Base-by-base conservation (phyloP, 37 sponge, comb jelly and placozoan species). In the Oscarella lobularis region DNA sequence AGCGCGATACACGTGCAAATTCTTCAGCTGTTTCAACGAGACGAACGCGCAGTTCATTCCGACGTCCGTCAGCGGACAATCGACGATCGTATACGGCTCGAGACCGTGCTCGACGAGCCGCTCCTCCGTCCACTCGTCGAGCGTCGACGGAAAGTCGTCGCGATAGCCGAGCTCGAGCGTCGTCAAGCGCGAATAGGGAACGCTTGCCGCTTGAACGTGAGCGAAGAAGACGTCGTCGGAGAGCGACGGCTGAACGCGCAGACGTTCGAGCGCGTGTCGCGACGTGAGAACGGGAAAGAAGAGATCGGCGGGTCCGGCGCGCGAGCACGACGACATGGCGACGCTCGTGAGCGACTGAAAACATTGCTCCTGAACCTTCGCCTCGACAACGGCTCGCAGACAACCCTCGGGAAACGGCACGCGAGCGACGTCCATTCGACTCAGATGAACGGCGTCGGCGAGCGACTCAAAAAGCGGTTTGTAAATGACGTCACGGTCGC, bases 31-130 rank as follows among this genome's bases (percentile, higher is more conserved):
- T 48, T 9, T 48, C 9, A 48, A 48, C 14, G 20, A 9, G 9
- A 27, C 14, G 20, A 48, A 48, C 9, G 20, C 60, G 20, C 60
- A 20, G 9, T 48, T 9, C 60, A 48, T 48, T 48, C 60, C 60
- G 14, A 20, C 20, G 20, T 48, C 60, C 20, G 60, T 48, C 20
- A 48, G 9, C 20, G 60, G 60, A 48, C 60, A 48, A 20, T 48
- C 60, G 20, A 20, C 20, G 60, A 27, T 20, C 9, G 9, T 9
- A 20, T 20, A 48, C 14, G 60, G 60, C 60, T 27, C 60, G 14
- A 48, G 60, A 27, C 60, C 60, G 60, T 48, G 60, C n/a, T n/a
- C n/a, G n/a, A n/a, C n/a, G n/a, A n/a, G n/a, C 60, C 60, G 9
- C 60, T 48, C 60, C 60, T 27, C 20, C 14, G 9, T 20, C 9